Evolutionary conservation across 1,140 invertebrate species (phyloP).

Genomic region (Aradophagus sp.): DNA sequence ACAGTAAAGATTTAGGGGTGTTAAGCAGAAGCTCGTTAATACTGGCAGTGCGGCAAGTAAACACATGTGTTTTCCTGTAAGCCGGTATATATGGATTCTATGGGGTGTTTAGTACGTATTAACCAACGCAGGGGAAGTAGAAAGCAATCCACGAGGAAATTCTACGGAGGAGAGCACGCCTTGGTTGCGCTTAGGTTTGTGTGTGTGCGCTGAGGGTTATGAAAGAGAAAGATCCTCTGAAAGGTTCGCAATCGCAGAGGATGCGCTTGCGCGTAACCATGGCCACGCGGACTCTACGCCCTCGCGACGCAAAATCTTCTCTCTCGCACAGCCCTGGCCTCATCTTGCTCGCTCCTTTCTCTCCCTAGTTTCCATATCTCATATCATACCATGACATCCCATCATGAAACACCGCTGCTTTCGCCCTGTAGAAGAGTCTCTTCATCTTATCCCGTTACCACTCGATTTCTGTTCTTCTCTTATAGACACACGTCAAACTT

Average conservation of each 20-base stretch:
- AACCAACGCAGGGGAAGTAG: conserved; percentile 33
- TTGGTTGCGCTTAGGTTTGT: conserved; percentile 14
- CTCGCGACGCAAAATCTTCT: conserved; percentile 33
- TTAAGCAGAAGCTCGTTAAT: conserved; percentile 47
- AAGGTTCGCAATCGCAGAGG: conserved; percentile 37
- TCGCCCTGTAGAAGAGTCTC: conserved; percentile 48
- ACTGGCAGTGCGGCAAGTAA: conserved; percentile 48
- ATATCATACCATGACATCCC: conserved; percentile 51
- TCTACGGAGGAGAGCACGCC: conserved; percentile 31
- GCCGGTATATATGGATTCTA: conserved; percentile 46
- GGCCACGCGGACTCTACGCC: conserved; percentile 51
- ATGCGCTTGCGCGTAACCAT: conserved; percentile 57
- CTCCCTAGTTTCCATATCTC: conserved; percentile 50
- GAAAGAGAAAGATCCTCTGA: conserved; percentile 24
- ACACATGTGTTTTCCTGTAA: conserved; percentile 54
- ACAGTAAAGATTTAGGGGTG: conserved; percentile 45
- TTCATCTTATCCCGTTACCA: conserved; percentile 49
- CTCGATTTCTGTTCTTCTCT: conserved; percentile 41
- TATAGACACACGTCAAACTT: conserved; percentile 42
- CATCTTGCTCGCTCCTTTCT: conserved; percentile 30
- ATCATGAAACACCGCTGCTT: conserved; percentile 50
- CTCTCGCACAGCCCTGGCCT: conserved; percentile 2
- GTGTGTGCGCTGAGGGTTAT: conserved; percentile 24
- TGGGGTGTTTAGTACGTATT: conserved; percentile 53
- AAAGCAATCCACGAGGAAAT: conserved; percentile 40